Percentiles rank a stretch among this genome's conserved stretches.
Evolutionary conservation across 2,113 vertebrate genomes (phyloP).

Genomic region (Genyomyrus donnyi): DNA sequence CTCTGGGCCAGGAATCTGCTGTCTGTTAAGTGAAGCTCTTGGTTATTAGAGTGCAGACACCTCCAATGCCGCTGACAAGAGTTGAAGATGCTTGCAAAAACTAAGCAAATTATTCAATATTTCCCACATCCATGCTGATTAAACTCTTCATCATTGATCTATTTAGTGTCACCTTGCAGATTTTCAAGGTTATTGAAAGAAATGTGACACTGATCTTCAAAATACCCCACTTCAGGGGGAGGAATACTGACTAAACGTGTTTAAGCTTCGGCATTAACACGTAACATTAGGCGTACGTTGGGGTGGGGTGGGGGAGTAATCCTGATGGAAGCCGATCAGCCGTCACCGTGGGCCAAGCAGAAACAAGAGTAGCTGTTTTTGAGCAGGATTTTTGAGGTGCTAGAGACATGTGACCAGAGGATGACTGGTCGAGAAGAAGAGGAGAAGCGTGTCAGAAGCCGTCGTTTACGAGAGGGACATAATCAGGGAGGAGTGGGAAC

Average conservation of each 20-base stretch:
- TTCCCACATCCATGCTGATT: background rate
- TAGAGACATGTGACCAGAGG: conserved; percentile 15
- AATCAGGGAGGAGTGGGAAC: conserved; percentile 53
- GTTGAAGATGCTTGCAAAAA: background rate
- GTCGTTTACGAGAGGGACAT: conserved; percentile 45
- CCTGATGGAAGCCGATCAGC: background rate
- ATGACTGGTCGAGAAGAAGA: background rate
- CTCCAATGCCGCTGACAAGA: background rate
- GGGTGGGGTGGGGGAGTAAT: background rate
- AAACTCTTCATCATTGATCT: background rate
- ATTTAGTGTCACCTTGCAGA: background rate
- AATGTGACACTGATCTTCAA: background rate
- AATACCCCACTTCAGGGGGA: background rate
- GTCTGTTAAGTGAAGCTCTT: background rate
- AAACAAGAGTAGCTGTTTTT: background rate
- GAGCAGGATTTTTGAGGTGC: conserved; percentile 26
- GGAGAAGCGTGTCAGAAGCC: background rate
- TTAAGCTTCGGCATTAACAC: background rate
- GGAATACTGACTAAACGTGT: background rate
- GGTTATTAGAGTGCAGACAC: background rate
- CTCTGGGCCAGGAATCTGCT: background rate
- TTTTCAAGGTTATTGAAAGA: background rate
- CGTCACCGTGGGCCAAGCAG: background rate
- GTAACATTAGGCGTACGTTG: background rate
- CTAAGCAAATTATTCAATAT: background rate